These are phyloP conservation scores for Cuniculus paca DNA, from an alignment of 2,797 vertebrate species.

Conservation along the genomic window DNA sequence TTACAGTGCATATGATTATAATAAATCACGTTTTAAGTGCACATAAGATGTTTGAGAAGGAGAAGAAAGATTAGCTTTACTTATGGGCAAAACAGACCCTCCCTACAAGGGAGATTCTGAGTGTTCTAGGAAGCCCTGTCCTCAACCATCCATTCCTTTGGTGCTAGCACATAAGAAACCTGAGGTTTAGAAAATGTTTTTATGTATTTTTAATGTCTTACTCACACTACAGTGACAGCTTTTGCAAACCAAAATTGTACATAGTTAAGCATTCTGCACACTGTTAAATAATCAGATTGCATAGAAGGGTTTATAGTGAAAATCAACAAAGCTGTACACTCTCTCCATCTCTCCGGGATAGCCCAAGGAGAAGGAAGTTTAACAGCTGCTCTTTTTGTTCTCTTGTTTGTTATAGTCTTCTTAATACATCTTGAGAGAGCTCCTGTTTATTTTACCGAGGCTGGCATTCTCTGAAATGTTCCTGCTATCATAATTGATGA, in stretches of 20 bases:
- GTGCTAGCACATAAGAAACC: not conserved
- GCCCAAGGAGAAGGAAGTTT: not conserved
- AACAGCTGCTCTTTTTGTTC: not conserved
- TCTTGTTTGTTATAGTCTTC: not conserved
- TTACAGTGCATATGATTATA: not conserved
- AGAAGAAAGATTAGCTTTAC: not conserved
- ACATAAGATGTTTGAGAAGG: not conserved
- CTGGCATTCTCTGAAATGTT: not conserved
- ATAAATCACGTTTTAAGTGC: constrained; percentile 43
- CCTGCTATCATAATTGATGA: not conserved
- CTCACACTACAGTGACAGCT: not conserved
- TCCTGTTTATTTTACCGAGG: not conserved
- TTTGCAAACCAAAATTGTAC: not conserved
- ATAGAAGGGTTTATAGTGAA: not conserved
- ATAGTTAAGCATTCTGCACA: not conserved
- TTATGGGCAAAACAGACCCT: not conserved
- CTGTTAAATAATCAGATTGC: not conserved
- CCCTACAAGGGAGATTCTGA: not conserved
- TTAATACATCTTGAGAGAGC: not conserved
- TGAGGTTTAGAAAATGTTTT: not conserved
- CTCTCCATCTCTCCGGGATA: not conserved
- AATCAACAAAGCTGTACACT: not conserved
- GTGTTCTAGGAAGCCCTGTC: not conserved
- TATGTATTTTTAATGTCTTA: constrained; percentile 4
- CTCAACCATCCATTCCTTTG: constrained; percentile 14